Percentiles rank a stretch among this genome's conserved stretches.
Evolutionary conservation across 1,140 invertebrate species (phyloP).

Genomic region (Harpegnathos saltator): DNA sequence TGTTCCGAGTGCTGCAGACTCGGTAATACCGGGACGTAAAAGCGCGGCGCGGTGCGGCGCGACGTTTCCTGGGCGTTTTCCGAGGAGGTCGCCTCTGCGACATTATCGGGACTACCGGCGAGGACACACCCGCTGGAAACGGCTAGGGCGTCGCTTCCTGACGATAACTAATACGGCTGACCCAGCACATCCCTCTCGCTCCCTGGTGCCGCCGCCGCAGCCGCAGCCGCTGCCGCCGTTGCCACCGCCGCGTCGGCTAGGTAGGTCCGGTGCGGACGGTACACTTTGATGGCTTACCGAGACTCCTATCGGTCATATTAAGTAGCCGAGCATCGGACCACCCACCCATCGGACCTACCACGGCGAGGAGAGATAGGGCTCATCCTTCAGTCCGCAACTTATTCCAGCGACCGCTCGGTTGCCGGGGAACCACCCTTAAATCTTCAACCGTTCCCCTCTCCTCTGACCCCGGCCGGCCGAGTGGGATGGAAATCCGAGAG

Average conservation of each 20-base stretch:
- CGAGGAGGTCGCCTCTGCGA: slow-evolving; percentile 57
- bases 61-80: slow-evolving; percentile 9
- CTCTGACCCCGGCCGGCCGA: slow-evolving; percentile 27
- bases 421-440: slow-evolving; percentile 66
- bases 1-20: slow-evolving; percentile 26
- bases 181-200: slow-evolving; percentile 48
- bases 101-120: slow-evolving; percentile 21
- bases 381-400: slow-evolving; percentile 66
- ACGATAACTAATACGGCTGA: slow-evolving; percentile 76
- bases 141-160: slow-evolving; percentile 37
- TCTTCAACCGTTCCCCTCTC: slow-evolving; percentile 64
- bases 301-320: slow-evolving; percentile 78
- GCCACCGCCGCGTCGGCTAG: not conserved
- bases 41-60: too few species aligned
- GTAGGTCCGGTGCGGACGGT: slow-evolving; percentile 36
- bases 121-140: not conserved
- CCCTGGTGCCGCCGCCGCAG: not conserved
- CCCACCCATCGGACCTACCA: slow-evolving; percentile 44
- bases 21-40: slow-evolving; percentile 64
- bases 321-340: slow-evolving; percentile 73
- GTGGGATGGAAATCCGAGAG: slow-evolving; percentile 57
- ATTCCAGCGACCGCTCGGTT: slow-evolving; percentile 60
- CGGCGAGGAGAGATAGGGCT: slow-evolving; percentile 44
- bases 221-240: too few species aligned
- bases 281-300: slow-evolving; percentile 77